phyloP scores from a whole-genome alignment of 2,113 vertebrate species.

The Aphelocoma coerulescens region DNA sequence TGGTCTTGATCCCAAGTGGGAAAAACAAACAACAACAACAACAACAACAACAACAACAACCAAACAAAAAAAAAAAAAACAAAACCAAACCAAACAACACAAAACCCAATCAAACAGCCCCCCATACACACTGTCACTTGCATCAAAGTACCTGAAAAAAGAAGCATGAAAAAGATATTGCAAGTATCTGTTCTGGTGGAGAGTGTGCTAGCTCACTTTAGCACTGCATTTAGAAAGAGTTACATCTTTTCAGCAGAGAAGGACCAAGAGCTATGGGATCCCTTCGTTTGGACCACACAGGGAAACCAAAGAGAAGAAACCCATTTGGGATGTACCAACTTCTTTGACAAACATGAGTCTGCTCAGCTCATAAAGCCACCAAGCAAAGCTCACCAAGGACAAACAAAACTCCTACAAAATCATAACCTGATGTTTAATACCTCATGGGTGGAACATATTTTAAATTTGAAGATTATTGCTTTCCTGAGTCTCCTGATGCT shows the following conservation, averaged over 20 bases:
- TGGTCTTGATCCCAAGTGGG: neutral
- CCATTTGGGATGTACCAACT: neutral
- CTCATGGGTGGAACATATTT: neutral
- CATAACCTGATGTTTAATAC: neutral
- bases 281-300: neutral
- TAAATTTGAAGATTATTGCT: neutral
- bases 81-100: too few species aligned
- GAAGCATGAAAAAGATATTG: neutral
- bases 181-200: neutral
- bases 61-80: too few species aligned
- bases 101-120: fast-evolving
- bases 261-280: neutral
- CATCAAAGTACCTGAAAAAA: neutral
- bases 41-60: too few species aligned
- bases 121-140: neutral
- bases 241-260: neutral
- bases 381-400: neutral
- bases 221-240: neutral
- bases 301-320: neutral
- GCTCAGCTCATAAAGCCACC: neutral
- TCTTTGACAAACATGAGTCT: neutral
- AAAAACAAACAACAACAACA: too few species aligned
- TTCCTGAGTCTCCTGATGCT: neutral
- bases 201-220: neutral
- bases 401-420: neutral